Evolutionary conservation across 2,888 invertebrate species (phyloP).

Genomic region (Sinohyriopsis cumingii): DNA sequence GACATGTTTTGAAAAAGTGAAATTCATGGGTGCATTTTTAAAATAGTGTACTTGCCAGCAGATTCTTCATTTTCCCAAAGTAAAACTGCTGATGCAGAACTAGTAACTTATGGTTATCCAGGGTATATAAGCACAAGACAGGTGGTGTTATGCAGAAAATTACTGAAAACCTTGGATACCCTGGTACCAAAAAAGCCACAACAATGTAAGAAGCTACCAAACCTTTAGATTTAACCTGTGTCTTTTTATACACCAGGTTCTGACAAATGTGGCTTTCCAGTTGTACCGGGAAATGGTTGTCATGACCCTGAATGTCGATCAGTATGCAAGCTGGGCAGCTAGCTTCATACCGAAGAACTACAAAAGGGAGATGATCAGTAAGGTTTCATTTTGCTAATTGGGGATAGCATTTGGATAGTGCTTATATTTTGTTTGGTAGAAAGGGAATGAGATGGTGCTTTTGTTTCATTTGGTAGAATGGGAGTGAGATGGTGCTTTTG

Average conservation of each 20-base stretch:
- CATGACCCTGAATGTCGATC: slow-evolving; percentile 55
- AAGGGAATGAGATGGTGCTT: neutral
- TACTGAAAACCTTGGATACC: too few relatives aligned
- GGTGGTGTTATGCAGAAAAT: too few relatives aligned
- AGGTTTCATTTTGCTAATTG: slow-evolving; percentile 10
- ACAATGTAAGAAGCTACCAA: too few relatives aligned
- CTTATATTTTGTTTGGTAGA: neutral
- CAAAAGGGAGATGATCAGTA: slow-evolving; percentile 30
- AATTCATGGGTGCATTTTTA: too few relatives aligned
- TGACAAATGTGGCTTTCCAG: slow-evolving; percentile 46
- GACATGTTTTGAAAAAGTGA: too few relatives aligned
- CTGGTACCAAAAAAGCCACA: too few relatives aligned
- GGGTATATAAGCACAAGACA: too few relatives aligned
- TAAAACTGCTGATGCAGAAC: too few relatives aligned
- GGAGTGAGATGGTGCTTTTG: neutral
- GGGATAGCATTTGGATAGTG: neutral
- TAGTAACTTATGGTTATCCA: too few relatives aligned
- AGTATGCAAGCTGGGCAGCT: slow-evolving; percentile 57
- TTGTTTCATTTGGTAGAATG: neutral
- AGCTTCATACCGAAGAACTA: slow-evolving; percentile 57
- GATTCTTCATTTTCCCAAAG: too few relatives aligned
- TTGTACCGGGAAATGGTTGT: slow-evolving; percentile 55
- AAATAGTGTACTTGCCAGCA: too few relatives aligned
- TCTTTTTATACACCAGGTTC: slow-evolving; percentile 30
- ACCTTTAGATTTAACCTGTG: neutral